Evolutionary conservation across 2,113 vertebrate species (phyloP).

Genomic region (Pycnonotus jocosus): DNA sequence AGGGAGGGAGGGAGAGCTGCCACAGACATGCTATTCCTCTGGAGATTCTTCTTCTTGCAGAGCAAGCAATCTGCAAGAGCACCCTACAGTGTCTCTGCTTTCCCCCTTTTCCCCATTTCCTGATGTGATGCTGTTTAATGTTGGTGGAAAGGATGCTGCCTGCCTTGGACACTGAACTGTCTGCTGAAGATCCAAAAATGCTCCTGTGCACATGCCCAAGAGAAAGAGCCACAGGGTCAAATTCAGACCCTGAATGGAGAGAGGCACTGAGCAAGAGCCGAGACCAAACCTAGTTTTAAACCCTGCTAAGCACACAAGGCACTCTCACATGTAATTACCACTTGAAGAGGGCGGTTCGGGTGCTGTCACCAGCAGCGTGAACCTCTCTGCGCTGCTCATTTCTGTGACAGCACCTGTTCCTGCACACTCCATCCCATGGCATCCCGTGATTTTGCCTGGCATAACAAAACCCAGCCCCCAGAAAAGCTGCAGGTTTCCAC

Average conservation of each 20-base stretch:
- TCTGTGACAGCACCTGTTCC: neutral
- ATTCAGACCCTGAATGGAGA: neutral
- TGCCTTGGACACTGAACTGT: neutral
- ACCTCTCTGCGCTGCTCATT: neutral
- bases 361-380: neutral
- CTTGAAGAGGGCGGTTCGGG: neutral
- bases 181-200: neutral
- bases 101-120: neutral
- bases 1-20: neutral
- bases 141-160: neutral
- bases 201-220: neutral
- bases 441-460: neutral
- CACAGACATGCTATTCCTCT: neutral
- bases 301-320: neutral
- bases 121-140: neutral
- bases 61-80: neutral
- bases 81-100: neutral
- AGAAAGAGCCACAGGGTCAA: neutral
- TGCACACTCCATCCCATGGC: neutral
- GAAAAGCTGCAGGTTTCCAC: constrained; percentile 2
- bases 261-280: neutral
- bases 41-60: neutral
- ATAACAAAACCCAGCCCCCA: neutral
- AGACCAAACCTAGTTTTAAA: neutral
- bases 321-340: neutral